Evolutionary conservation across 1,140 invertebrate species (phyloP), one percentile per base, ranked within the genome.

Genomic region (Penaeus chinensis): DNA sequence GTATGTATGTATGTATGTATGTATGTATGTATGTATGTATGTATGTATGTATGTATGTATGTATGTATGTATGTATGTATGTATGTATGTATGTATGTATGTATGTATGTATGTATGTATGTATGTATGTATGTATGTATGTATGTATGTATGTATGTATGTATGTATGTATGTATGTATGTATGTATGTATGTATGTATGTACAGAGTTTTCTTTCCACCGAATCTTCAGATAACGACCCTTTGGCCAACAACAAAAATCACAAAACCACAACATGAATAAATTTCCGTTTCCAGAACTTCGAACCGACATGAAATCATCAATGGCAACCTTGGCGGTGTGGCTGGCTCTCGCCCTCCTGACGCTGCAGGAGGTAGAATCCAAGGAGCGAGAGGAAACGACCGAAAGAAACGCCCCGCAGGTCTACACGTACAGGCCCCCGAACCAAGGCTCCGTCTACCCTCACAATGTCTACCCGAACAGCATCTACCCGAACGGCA

Each of bases 311-410:
- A 77, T 54, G 54, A 47, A 77, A 77, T 22, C 37, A 32, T 37
- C 74, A 77, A 22, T 8, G 74, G 11, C 71, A 7, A 60, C 27
- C 24, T 66, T 66, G 27, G 37, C 27, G 7, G 63, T 66, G 42
- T 19, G 63, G 37, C 63, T 42, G 19, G 18, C n/a, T 5, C n/a
- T 37, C 8, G 1, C 81, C 7, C 27, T 27, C 42, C 81, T 22
- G 13, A 47, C 32, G 7, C 27, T 42, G 16, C 18, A 13, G 22
- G 42, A 18, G n/a, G n/a, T 65, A 7, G 22, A 42, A 5, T 32
- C 47, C 18, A 66, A 66, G 1, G 81, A 82, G 37, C 32, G 84
- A 76, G 84, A 85, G 74, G 84, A 85, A n/a, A 77, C 84, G 24
- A 85, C 74, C 11, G 84, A 78, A 60, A 85, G 61, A 32, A 85